A percentile compares a stretch with the other conserved stretches of the same genome.
phyloP scores from a whole-genome alignment of 2,888 invertebrate genomes.

The Nemurella pictetii region DNA sequence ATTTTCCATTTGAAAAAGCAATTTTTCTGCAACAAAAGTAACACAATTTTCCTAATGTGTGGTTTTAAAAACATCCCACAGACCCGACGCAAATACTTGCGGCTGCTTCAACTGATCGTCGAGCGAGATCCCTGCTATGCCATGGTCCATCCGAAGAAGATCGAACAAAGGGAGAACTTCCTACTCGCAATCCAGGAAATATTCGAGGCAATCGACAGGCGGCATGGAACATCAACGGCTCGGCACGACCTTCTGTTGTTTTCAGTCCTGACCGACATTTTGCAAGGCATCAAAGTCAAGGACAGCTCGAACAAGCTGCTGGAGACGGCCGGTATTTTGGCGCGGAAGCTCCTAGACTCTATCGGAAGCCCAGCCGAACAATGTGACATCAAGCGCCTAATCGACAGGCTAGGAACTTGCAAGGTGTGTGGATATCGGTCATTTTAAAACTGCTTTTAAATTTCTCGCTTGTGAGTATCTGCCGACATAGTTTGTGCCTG shows the following conservation, averaged over 20 bases:
- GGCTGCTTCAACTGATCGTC: neutral
- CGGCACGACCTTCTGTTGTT: slow-evolving; percentile 2
- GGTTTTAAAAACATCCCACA: neutral
- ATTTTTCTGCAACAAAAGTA: no score
- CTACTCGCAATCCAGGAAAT: neutral
- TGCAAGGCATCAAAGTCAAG: neutral
- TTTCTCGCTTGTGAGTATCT: neutral
- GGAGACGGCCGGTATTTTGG: neutral
- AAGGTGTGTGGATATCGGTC: neutral
- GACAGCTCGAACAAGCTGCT: neutral
- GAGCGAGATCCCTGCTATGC: slow-evolving; percentile 1
- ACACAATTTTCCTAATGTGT: no score
- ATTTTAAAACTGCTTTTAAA: neutral
- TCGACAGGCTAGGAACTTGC: neutral
- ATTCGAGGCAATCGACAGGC: neutral
- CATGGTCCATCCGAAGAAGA: neutral
- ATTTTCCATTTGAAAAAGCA: neutral
- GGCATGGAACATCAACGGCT: neutral
- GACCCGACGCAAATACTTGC: slow-evolving; percentile 1
- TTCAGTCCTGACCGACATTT: neutral
- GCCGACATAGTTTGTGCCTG: neutral
- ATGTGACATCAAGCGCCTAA: neutral
- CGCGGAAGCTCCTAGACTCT: neutral
- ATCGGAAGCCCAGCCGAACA: neutral
- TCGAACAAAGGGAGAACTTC: neutral